Percentiles rank a stretch among this genome's conserved stretches.
Conservation (phyloP, 2,888 invertebrate species). For the Myathropa florea region DNA sequence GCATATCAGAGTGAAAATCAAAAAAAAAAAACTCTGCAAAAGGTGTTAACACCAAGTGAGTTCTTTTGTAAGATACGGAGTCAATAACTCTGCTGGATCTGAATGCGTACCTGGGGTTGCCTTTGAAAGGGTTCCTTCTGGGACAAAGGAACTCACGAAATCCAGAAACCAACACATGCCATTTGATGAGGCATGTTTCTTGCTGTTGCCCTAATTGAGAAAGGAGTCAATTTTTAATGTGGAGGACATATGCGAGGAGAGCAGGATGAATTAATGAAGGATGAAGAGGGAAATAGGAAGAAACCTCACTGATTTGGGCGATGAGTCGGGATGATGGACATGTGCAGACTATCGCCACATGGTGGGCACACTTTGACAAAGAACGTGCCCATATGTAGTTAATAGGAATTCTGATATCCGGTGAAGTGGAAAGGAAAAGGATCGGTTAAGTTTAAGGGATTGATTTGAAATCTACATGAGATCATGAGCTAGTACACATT, state of each 20-base stretch:
- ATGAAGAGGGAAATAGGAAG: background rate
- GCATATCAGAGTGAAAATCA: background rate
- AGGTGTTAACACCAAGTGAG: slow-evolving; percentile 2
- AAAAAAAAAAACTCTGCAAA: background rate
- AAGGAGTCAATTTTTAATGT: background rate
- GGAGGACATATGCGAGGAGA: background rate
- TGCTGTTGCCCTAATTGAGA: background rate
- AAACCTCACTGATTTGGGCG: background rate
- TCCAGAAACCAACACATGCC: slow-evolving; percentile 11
- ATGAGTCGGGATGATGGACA: background rate
- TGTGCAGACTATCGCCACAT: slow-evolving; percentile 1
- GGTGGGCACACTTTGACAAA: slow-evolving; percentile 8
- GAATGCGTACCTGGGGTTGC: background rate
- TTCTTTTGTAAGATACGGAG: slow-evolving; percentile 9
- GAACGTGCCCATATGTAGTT: background rate
- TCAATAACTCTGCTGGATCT: slow-evolving; percentile 10
- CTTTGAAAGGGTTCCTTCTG: background rate
- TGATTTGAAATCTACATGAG: too few species aligned
- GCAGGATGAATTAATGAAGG: background rate
- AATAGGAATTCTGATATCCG: background rate
- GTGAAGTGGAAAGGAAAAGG: background rate
- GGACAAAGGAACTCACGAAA: background rate
- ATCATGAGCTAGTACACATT: too few species aligned
- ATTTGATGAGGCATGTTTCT: background rate
- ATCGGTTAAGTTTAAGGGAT: background rate